Evolutionary conservation across 2,888 invertebrate species (phyloP), one percentile per base, ranked within the genome.

Genomic region (Epinotia demarniana): DNA sequence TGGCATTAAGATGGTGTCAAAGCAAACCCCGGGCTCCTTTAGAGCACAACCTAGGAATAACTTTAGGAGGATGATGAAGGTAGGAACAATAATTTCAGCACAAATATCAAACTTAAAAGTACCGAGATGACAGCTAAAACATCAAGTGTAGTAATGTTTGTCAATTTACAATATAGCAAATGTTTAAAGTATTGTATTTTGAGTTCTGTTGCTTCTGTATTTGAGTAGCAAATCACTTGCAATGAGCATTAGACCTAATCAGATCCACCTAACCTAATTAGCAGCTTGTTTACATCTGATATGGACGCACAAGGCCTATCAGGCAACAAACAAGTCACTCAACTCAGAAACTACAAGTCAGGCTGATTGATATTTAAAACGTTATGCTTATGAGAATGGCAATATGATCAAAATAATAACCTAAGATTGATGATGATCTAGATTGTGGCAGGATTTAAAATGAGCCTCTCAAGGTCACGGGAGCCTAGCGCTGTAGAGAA

Each of bases 241-340:
- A 23, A 19, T 39, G n/a, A 60, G 18, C 61, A 55, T 27, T 39
- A 53, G 27, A 33, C 60, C 57, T 69, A 55, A 57, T 62, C 62
- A 64, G 66, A 43, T 33, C 4, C 57, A 43, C 58, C n/a, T 73
- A 73, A 73, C 72, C 66, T 73, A 73, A 73, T 73, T 73, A 72
- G 18, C 58, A 70, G n/a, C 58, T 67, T 73, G 66, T 73, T 73
- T 73, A 73, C 72, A 67, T 67, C 49, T 66, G 23, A 60, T 67
- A 72, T 53, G 58, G n/a, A 46, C n/a, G 23, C 58, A 43, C 63
- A 66, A 33, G 46, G 49, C 33, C 66, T 49, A 23, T 33, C 49
- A 49, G 46, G 46, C 23, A 27, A 58, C 57, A 46, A 46, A 58
- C 64, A n/a, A 53, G 6, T 39, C 43, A 46, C 58, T 43, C 62